phyloP scores from a whole-genome alignment of 2,888 invertebrate species.

The Agrochola lota region DNA sequence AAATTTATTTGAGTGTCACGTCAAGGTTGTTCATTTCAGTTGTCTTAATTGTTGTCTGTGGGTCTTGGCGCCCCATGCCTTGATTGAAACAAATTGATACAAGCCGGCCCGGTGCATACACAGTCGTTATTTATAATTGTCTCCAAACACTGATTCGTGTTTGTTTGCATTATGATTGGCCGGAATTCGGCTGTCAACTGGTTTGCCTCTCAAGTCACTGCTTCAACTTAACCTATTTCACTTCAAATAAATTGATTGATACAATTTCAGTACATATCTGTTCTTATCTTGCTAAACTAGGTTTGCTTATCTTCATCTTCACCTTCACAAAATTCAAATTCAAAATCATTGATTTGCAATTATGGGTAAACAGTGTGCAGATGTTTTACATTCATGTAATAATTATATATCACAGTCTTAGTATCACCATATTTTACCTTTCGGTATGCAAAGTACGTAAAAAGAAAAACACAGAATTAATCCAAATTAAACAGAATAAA shows the following conservation, averaged over 20 bases:
- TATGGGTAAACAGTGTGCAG: too few relatives aligned
- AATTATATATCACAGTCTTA: too few relatives aligned
- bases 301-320: neutral
- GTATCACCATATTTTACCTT: too few relatives aligned
- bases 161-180: conserved; percentile 40
- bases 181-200: conserved; percentile 15
- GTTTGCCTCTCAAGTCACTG: conserved; percentile 3
- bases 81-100: conserved; percentile 61
- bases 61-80: conserved; percentile 43
- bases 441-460: too few relatives aligned
- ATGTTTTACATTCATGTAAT: too few relatives aligned
- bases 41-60: conserved; percentile 55
- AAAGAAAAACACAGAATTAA: too few relatives aligned
- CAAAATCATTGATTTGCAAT: too few relatives aligned
- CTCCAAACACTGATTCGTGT: conserved; percentile 59
- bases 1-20: conserved; percentile 52
- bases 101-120: conserved; percentile 31
- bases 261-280: neutral
- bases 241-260: neutral
- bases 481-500: too few relatives aligned
- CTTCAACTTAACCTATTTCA: neutral
- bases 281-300: neutral
- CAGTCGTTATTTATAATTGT: conserved; percentile 63
- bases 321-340: too few relatives aligned
- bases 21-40: conserved; percentile 51